phyloP scores from a whole-genome alignment of 2,113 vertebrate genomes.

The Cnemophilus loriae region DNA sequence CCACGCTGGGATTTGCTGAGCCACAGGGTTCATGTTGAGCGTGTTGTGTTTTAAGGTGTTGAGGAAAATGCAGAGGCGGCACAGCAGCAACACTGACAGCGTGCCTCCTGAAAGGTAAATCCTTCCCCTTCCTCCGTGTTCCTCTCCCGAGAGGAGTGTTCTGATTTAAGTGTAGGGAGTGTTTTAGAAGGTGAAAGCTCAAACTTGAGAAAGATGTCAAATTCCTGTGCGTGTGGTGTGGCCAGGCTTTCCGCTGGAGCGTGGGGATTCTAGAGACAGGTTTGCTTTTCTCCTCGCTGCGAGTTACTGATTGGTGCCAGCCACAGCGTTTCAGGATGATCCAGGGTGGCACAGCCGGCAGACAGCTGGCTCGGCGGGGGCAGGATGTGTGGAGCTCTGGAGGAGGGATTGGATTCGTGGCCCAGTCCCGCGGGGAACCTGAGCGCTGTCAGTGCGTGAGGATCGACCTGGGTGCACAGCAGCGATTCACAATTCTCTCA shows the following conservation, averaged over 20 bases:
- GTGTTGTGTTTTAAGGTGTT: constrained; percentile 80
- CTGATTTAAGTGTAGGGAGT: not conserved
- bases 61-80: constrained; percentile 96
- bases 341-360: not conserved
- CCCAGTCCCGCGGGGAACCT: not conserved
- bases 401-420: not conserved
- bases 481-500: not conserved
- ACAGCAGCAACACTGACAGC: constrained; percentile 96
- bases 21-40: constrained; percentile 56
- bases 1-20: not conserved
- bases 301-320: not conserved
- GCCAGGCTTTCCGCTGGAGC: not conserved
- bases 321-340: not conserved
- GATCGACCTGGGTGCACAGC: not conserved
- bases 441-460: not conserved
- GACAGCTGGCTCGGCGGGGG: not conserved
- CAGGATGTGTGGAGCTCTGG: not conserved
- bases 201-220: not conserved
- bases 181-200: not conserved
- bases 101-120: constrained; percentile 89
- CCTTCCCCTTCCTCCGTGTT: not conserved
- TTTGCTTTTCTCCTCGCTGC: not conserved
- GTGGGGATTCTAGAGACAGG: not conserved
- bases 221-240: not conserved
- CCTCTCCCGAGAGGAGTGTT: not conserved